These are phyloP conservation scores for Apantesis nais DNA, from an alignment of 2,888 invertebrate genomes.

Conservation along the genomic window DNA sequence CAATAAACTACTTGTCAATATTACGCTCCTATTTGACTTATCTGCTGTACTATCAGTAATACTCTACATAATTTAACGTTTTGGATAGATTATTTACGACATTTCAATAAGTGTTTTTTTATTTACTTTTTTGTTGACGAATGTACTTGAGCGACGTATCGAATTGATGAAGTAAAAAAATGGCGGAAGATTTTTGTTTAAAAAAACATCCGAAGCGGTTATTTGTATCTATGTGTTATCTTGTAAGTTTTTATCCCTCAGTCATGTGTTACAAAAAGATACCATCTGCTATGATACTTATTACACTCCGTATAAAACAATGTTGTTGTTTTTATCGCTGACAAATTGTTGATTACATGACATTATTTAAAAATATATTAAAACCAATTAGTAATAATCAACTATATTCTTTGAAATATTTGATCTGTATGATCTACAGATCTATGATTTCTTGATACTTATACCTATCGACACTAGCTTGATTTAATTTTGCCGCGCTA, in stretches of 20 bases:
- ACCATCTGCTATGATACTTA: neutral
- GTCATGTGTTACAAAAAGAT: neutral
- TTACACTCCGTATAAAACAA: neutral
- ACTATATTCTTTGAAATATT: neutral
- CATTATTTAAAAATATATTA: neutral
- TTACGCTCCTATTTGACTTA: neutral
- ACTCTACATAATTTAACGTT: neutral
- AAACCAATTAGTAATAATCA: neutral
- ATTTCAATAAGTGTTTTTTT: no score
- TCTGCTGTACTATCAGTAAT: neutral
- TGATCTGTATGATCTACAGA: no score
- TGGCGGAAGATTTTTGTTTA: slow-evolving; percentile 40
- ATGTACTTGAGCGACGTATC: slow-evolving; percentile 28
- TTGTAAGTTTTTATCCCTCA: slow-evolving; percentile 18
- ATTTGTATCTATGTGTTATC: slow-evolving; percentile 28
- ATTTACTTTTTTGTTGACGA: slow-evolving; percentile 1
- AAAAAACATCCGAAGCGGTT: slow-evolving; percentile 50
- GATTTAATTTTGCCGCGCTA: no score
- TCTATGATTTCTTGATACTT: no score
- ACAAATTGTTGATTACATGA: neutral
- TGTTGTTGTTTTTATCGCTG: neutral
- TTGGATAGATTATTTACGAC: neutral
- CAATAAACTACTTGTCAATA: neutral
- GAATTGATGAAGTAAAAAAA: slow-evolving; percentile 31
- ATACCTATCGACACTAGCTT: no score